A percentile compares a stretch with the other conserved stretches of the same genome.
phyloP scores from a whole-genome alignment of 2,888 invertebrate species.

The Amphipoea lucens region DNA sequence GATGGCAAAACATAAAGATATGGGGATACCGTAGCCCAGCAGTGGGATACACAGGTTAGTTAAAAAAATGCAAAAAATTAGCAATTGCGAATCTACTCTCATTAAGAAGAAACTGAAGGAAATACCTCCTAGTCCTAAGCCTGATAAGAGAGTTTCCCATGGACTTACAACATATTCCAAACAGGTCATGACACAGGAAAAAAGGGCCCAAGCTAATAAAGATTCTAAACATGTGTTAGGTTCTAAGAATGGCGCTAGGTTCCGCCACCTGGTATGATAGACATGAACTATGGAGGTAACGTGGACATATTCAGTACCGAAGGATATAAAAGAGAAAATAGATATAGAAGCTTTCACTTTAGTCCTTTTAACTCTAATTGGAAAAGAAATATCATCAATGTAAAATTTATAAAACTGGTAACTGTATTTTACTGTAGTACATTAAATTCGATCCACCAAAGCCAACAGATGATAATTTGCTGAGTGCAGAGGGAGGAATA shows the following conservation, averaged over 20 bases:
- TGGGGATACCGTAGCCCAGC: neutral
- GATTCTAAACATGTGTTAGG: slow-evolving; percentile 53
- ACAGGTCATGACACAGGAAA: slow-evolving; percentile 28
- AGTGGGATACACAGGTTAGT: neutral
- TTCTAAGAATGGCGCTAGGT: slow-evolving; percentile 63
- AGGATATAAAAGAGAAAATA: neutral
- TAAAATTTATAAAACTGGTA: neutral
- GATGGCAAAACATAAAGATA: neutral
- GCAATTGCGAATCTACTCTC: neutral
- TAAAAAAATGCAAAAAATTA: neutral
- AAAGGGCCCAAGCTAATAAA: slow-evolving; percentile 43
- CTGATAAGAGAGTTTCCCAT: neutral
- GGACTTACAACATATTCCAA: slow-evolving; percentile 15
- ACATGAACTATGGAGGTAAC: slow-evolving; percentile 12
- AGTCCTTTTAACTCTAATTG: neutral
- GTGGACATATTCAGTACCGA: slow-evolving; percentile 3
- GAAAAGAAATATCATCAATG: neutral
- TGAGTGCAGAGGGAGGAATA: neutral
- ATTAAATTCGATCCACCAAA: rapidly evolving
- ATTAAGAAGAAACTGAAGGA: neutral
- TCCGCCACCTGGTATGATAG: slow-evolving; percentile 44
- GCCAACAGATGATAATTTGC: neutral
- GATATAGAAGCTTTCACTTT: neutral
- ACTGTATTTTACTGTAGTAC: too few relatives aligned
- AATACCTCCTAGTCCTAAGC: neutral